Conservation (phyloP, 2,113 vertebrate species). For the Ascaphus truei region DNA sequence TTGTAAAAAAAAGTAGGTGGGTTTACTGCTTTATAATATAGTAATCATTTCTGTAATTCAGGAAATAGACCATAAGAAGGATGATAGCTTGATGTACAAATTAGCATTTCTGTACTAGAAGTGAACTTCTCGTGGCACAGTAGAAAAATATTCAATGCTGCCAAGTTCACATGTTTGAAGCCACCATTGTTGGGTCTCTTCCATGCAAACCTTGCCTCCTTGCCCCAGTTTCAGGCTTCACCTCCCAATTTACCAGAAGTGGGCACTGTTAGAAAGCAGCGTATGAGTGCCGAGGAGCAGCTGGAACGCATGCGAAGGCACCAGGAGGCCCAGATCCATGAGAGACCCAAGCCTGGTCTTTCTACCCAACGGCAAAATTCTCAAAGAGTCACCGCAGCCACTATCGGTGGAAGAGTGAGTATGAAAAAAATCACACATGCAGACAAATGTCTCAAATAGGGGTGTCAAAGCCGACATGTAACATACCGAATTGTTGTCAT, state of each 20-base stretch:
- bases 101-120: neutral
- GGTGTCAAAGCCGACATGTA: neutral
- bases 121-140: neutral
- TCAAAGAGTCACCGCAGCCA: neutral
- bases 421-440: too few relatives aligned
- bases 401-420: slow-evolving; percentile 5
- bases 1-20: too few relatives aligned
- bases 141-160: neutral
- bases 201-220: neutral
- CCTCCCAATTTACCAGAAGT: slow-evolving; percentile 18
- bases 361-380: slow-evolving; percentile 24
- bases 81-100: too few relatives aligned
- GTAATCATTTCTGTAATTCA: too few relatives aligned
- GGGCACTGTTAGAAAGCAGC: slow-evolving; percentile 28
- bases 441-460: neutral
- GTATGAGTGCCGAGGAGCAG: slow-evolving; percentile 62
- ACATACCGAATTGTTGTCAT: too few relatives aligned
- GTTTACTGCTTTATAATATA: too few relatives aligned
- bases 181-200: neutral
- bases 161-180: neutral
- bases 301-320: slow-evolving; percentile 56
- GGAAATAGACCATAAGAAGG: too few relatives aligned
- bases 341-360: slow-evolving; percentile 24
- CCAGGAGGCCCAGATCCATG: slow-evolving; percentile 46
- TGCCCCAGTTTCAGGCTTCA: too few relatives aligned